These are phyloP conservation scores for Prunella himalayana DNA, from an alignment of 2,113 vertebrate genomes.

Conservation along the genomic window DNA sequence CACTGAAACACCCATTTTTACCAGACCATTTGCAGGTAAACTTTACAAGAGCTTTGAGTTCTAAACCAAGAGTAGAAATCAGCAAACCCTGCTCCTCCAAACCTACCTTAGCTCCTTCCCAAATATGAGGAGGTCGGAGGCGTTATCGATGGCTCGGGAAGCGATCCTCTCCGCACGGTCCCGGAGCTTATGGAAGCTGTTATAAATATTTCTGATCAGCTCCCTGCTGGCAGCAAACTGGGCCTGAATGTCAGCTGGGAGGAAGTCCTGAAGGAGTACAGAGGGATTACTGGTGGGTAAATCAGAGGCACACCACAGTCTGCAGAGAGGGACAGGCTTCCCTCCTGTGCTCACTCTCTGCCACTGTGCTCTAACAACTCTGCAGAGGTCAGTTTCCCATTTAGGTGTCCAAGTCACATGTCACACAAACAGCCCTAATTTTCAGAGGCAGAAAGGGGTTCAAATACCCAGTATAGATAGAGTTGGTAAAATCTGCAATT, in stretches of 20 bases:
- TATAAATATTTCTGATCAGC: slow-evolving; percentile 90
- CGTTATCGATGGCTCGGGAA: slow-evolving; percentile 86
- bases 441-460: background rate
- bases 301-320: background rate
- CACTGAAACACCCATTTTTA: background rate
- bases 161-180: slow-evolving; percentile 90
- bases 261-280: slow-evolving; percentile 81
- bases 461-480: background rate
- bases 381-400: background rate
- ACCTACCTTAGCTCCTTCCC: slow-evolving; percentile 90
- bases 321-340: background rate
- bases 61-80: background rate
- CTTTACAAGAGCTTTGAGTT: background rate
- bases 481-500: background rate
- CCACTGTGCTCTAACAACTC: background rate
- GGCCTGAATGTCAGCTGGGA: slow-evolving; percentile 89
- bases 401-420: background rate
- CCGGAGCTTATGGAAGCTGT: slow-evolving; percentile 89
- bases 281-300: background rate
- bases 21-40: background rate
- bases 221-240: slow-evolving; percentile 91
- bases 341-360: background rate
- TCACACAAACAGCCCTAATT: background rate
- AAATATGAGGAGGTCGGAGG: slow-evolving; percentile 89
- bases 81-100: background rate